Base-by-base conservation (phyloP, 2,888 invertebrate species). In the Noctua janthe region DNA sequence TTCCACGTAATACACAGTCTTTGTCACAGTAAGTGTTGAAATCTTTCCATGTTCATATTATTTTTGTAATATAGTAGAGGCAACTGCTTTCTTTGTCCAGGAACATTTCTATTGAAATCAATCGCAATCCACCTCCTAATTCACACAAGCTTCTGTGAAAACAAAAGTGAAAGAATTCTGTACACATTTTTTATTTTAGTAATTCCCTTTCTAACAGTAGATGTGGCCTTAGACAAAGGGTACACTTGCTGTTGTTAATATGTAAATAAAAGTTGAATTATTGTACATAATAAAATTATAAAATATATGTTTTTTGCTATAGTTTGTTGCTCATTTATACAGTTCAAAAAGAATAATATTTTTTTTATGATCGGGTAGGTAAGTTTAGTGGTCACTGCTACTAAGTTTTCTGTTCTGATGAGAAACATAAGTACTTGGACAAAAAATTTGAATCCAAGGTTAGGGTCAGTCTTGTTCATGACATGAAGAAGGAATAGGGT, bases 181-280 rank as follows among this genome's bases (percentile, higher is more conserved):
- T 92, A 93, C 89, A 93, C 92, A 93, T 92, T 93, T 49, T 91
- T 92, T 92, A 93, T 93, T 93, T 92, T 91, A 93, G 90, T 92
- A 92, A 94, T 94, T 95, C 92, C 93, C 92, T 91, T 92, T 92
- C 84, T 87, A 93, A 96, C 96, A 96, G 96, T 95, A 90, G 93
- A 92, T 94, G 95, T 95, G 95, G 95, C 95, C 96, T 95, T 95
- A 95, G 85, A 87, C 86, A 91, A 91, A 91, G 94, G 89, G 92
- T 93, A 94, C 95, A 95, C 94, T 94, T 93, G 92, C 96, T 96
- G 96, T 95, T 97, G 96, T 97, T 96, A 94, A 97, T 96, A 96
- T 97, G 97, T 97, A 97, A 96, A 97, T 97, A 97, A 97, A 96
- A 96, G 96, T 97, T 97, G 94, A 96, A 96, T 94, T 96, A 96